A percentile compares a stretch with the other conserved stretches of the same genome.
phyloP scores from a whole-genome alignment of 2,888 invertebrate genomes.

The Rutpela maculata region DNA sequence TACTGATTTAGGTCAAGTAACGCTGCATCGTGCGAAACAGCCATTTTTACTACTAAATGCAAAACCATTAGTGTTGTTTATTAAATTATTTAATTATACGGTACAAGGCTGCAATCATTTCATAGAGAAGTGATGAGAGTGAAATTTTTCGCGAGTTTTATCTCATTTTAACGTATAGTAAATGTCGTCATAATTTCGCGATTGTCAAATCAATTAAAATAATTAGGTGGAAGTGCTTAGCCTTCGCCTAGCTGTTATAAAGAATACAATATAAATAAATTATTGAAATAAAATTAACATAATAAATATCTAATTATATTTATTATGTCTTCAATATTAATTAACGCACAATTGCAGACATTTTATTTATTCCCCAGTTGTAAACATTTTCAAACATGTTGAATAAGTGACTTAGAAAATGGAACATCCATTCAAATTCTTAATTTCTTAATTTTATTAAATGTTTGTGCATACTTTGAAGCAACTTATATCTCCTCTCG shows the following conservation, averaged over 20 bases:
- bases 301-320: no score
- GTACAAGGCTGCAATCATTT: constrained; percentile 12
- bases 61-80: constrained; percentile 19
- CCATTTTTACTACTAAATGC: constrained; percentile 6
- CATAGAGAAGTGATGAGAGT: neutral
- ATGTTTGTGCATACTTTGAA: no score
- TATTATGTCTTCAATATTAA: no score
- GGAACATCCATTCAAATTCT: no score
- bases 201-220: constrained; percentile 11
- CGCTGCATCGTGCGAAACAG: constrained; percentile 8
- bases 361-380: no score
- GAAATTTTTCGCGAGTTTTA: neutral
- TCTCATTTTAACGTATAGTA: neutral
- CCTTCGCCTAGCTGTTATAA: neutral
- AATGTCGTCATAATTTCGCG: neutral
- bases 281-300: no score
- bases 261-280: neutral
- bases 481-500: no score
- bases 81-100: constrained; percentile 5
- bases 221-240: neutral
- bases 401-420: no score
- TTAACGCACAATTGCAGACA: no score
- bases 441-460: no score
- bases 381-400: no score
- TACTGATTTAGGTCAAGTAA: constrained; percentile 22